These are phyloP conservation scores for Anolis apletophallus DNA, from an alignment of 2,797 vertebrate genomes.

Conservation along the genomic window DNA sequence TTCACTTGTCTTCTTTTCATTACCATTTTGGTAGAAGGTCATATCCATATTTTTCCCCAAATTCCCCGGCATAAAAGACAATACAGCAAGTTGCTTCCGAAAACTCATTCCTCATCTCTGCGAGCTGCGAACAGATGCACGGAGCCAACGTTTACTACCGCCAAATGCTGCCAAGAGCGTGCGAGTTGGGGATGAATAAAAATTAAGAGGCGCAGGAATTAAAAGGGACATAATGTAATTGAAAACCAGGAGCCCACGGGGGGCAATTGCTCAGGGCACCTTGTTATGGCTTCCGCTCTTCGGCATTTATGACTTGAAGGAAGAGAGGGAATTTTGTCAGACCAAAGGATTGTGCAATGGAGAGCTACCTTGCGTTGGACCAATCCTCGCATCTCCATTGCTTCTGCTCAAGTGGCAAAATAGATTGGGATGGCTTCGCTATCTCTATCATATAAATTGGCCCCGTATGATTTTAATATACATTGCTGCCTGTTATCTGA, in stretches of 20 bases:
- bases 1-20: background rate
- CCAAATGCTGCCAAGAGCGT: conserved; percentile 5
- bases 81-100: background rate
- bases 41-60: background rate
- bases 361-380: no score
- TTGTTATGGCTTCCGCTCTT: background rate
- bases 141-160: background rate
- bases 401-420: background rate
- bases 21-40: background rate
- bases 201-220: conserved; percentile 8
- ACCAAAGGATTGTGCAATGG: no score
- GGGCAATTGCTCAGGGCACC: background rate
- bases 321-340: no score
- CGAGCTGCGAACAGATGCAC: background rate
- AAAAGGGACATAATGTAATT: conserved; percentile 18
- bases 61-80: no score
- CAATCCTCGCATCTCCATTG: background rate
- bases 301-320: background rate
- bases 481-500: no score
- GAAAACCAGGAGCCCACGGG: background rate
- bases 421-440: no score
- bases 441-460: no score
- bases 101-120: background rate
- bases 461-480: no score
- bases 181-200: background rate